Evolutionary conservation across 2,888 invertebrate species (phyloP).

Genomic region (Oasisia sp.): DNA sequence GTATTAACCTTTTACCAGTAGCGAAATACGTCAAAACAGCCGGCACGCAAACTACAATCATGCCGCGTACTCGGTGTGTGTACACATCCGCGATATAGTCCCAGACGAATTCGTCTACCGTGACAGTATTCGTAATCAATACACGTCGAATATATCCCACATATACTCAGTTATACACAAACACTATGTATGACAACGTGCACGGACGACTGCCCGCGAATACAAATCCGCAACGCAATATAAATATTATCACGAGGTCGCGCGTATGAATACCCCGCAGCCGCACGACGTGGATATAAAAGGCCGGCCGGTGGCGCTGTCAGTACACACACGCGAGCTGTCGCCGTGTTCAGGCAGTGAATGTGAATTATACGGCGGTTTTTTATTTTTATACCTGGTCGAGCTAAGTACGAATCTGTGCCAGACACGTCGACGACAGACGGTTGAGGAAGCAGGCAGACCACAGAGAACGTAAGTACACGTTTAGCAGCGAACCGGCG

Average conservation of each 20-base stretch:
- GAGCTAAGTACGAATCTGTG: neutral
- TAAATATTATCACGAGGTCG: conserved; percentile 3
- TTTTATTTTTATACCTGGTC: neutral
- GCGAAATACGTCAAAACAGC: conserved; percentile 17
- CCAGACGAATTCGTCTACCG: neutral
- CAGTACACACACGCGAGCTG: neutral
- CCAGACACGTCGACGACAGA: neutral
- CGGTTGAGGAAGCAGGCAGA: neutral
- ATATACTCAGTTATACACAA: neutral
- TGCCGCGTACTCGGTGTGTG: neutral
- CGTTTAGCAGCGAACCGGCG: neutral
- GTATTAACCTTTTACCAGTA: conserved; percentile 1
- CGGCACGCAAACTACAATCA: conserved; percentile 17
- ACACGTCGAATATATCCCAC: neutral
- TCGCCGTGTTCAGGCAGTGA: neutral
- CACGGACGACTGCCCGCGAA: neutral
- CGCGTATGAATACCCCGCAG: neutral
- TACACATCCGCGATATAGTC: neutral
- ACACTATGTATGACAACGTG: neutral
- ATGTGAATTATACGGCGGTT: neutral
- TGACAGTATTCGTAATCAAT: neutral
- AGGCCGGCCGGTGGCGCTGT: neutral
- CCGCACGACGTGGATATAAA: neutral
- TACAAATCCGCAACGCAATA: conserved; percentile 17
- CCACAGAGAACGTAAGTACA: neutral